Base-by-base conservation (phyloP, 2,113 vertebrate species). In the Onychostruthus taczanowskii region DNA sequence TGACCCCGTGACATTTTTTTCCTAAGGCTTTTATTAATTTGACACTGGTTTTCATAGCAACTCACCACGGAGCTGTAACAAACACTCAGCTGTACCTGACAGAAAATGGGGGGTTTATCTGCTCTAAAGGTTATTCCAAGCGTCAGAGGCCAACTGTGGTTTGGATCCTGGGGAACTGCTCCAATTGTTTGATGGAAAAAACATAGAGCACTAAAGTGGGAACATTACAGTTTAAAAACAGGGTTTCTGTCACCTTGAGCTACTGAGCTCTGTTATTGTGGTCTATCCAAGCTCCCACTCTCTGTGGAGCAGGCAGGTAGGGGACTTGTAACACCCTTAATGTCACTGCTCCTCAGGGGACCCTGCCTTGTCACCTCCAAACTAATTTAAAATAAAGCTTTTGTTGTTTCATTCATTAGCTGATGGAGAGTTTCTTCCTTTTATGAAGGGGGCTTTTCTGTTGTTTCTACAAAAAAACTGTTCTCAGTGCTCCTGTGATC, bases 21-120 rank as follows among this genome's bases (percentile, higher is more conserved):
- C 64, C 76, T 75, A 87, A 81, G 47, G 47, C 35, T 87, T 96
- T 96, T 94, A 95, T 94, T 94, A 93, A 95, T 94, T 96, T 94
- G 93, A 94, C 69, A 81, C 47, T 41, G 44, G 86, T 87, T 96
- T 92, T 94, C 91, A 72, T 87, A 91, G 95, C 83, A 86, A 74
- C 86, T 89, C 93, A 68, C 69, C 35, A 10, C 89, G 90, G 91
- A 92, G 80, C 78, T 91, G 76, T 75, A 93, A 92, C 80, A 96
- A 95, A 87, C 68, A 92, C 74, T 93, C 73, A 68, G 68, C 76
- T 75, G 64, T 93, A 97, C 93, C 91, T 92, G 89, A 55, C 73
- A 93, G 52, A 80, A 96, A 84, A 89, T n/a, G 49, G 76, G 78
- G 69, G 52, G 35, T 84, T 95, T 95, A 47, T 93, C 86, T 92